A percentile compares a stretch with the other conserved stretches of the same genome.
phyloP scores from a whole-genome alignment of 1,140 invertebrate species.

The Diploscapter pachys region DNA sequence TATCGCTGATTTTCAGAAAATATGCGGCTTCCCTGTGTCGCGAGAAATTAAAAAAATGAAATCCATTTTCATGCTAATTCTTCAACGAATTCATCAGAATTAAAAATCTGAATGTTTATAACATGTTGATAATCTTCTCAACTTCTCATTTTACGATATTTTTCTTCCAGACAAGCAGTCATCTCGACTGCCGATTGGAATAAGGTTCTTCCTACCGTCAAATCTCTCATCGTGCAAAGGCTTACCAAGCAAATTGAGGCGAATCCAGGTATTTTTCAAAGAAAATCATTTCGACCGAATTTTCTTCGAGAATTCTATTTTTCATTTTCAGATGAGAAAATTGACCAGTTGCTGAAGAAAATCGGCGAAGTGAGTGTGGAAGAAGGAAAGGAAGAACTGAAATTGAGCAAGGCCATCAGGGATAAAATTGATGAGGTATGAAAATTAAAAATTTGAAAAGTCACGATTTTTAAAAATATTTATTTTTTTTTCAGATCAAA shows the following conservation, averaged over 20 bases:
- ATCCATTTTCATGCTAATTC: no score
- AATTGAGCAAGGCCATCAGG: slow-evolving; percentile 1
- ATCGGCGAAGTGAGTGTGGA: slow-evolving; percentile 1
- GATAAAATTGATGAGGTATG: slow-evolving; percentile 4
- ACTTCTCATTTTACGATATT: background rate
- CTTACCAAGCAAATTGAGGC: no score
- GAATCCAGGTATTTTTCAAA: no score
- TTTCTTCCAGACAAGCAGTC: no score
- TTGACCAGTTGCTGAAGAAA: background rate
- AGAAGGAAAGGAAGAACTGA: slow-evolving; percentile 8
- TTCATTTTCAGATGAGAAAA: slow-evolving; percentile 2
- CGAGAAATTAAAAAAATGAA: no score
- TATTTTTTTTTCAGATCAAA: slow-evolving; percentile 19
- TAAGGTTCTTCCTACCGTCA: background rate
- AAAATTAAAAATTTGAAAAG: background rate
- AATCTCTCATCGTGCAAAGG: background rate
- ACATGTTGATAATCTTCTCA: background rate
- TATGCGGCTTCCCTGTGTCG: no score
- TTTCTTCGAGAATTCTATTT: background rate
- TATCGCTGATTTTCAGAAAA: no score
- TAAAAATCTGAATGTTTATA: background rate
- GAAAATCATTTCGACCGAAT: no score
- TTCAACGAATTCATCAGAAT: background rate
- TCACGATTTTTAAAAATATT: background rate
- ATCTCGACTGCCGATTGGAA: background rate